Evolutionary conservation across 2,113 vertebrate genomes (phyloP).

Genomic region (Misgurnus anguillicaudatus): DNA sequence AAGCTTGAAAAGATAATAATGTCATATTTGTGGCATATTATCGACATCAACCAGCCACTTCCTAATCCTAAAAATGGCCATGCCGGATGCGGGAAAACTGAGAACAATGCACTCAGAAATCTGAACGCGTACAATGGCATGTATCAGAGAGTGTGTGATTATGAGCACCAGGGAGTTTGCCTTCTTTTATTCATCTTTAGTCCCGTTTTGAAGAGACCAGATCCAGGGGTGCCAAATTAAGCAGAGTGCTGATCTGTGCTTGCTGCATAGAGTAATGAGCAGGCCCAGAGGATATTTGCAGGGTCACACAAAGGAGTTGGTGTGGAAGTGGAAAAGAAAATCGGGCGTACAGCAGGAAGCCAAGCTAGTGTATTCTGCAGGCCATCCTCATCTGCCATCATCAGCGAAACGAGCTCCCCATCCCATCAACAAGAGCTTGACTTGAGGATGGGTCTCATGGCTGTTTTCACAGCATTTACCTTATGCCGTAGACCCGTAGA

Average conservation of each 20-base stretch:
- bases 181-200: constrained; percentile 49
- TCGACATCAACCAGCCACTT: constrained; percentile 66
- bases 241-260: constrained; percentile 68
- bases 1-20: constrained; percentile 48
- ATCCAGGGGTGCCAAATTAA: constrained; percentile 74
- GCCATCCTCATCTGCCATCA: constrained; percentile 65
- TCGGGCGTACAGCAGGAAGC: constrained; percentile 72
- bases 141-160: constrained; percentile 58
- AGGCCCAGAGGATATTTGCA: constrained; percentile 79
- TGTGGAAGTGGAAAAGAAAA: constrained; percentile 67
- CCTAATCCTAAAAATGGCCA: constrained; percentile 64
- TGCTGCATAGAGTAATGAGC: constrained; percentile 73
- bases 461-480: constrained; percentile 55
- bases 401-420: constrained; percentile 53
- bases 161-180: constrained; percentile 50
- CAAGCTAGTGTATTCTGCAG: constrained; percentile 67
- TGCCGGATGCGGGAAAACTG: constrained; percentile 10
- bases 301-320: constrained; percentile 75
- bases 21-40: constrained; percentile 12
- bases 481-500: constrained; percentile 7
- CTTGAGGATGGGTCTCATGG: constrained; percentile 38
- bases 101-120: constrained; percentile 37
- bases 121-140: constrained; percentile 34
- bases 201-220: constrained; percentile 58
- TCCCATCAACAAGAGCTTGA: constrained; percentile 14